Conservation (phyloP, 2,888 invertebrate species). For the Seira ritae region DNA sequence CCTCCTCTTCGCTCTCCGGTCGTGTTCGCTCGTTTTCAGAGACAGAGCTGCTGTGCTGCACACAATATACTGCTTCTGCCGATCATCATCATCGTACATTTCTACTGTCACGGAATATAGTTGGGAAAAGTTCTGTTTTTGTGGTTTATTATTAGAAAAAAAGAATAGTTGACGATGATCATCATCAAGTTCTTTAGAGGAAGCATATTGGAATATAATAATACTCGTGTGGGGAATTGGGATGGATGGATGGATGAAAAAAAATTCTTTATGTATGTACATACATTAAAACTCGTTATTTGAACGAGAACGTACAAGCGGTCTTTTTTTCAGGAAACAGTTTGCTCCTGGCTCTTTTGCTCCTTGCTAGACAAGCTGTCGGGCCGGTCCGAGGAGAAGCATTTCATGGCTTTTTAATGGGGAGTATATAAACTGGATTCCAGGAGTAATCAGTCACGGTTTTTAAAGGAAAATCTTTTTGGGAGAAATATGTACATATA, state of each 20-base stretch:
- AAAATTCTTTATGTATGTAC: slow-evolving; percentile 20
- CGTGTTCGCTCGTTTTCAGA: slow-evolving; percentile 5
- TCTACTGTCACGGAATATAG: too few species aligned
- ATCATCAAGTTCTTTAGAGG: neutral
- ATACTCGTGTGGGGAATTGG: too few species aligned
- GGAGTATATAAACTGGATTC: neutral
- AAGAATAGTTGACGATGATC: too few species aligned
- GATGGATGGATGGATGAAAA: neutral
- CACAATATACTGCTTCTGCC: neutral
- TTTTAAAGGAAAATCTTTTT: too few species aligned
- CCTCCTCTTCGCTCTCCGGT: slow-evolving; percentile 54
- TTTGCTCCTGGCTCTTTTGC: neutral
- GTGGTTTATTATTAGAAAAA: neutral
- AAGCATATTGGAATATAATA: slow-evolving; percentile 54
- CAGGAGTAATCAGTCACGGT: neutral
- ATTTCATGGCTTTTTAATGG: neutral
- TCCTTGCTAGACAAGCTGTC: slow-evolving; percentile 58
- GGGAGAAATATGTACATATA: too few species aligned
- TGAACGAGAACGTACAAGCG: neutral
- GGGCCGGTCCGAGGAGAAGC: slow-evolving; percentile 57
- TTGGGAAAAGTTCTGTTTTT: too few species aligned
- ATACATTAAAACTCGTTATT: slow-evolving; percentile 25
- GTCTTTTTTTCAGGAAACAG: neutral
- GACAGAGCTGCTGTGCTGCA: too few species aligned
- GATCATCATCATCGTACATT: too few species aligned